Evolutionary conservation across 2,113 vertebrate genomes (phyloP), one percentile per base, ranked within the genome.

Genomic region (Albula goreensis): DNA sequence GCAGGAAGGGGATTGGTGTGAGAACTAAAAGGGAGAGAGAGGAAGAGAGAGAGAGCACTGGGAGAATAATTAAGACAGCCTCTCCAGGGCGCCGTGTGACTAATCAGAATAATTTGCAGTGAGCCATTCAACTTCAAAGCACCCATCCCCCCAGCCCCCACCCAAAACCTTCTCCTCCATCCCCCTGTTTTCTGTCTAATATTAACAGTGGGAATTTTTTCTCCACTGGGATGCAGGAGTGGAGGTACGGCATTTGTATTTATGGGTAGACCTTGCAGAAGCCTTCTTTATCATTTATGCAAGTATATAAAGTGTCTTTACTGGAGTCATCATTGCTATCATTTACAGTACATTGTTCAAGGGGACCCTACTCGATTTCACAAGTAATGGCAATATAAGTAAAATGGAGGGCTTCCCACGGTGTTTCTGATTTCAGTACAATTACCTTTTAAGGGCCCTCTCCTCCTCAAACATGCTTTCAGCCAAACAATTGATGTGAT

Each of bases 51-150:
- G 15, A 19, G 12, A 15, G 53, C 48, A 80, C 78, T 56, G 79
- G 80, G 82, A 85, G 83, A 85, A 82, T 50, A 86, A 86, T 86
- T 86, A 86, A 78, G n/a, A 81, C 81, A 50, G 66, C 17, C 50
- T 86, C 85, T 56, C 80, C 66, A 10, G 70, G 85, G 81, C 31
- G 81, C 74, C 22, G 66, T 57, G 80, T 83, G 85, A 86, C 85
- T 82, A 86, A 83, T 78, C 85, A 83, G 66, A 86, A 86, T 83
- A 86, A 86, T 86, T 86, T 83, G 80, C 85, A 79, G 31, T 19
- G 52, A 56, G 66, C 81, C 85, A 12, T 19, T 49, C 80, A 2
- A 80, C 74, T 85, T 85, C 84, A 85, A 85, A 85, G 52, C 2
- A 25, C 85, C 85, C 80, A 49, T 48, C n/a, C 48, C 15, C 56